Conservation (phyloP, 1,140 invertebrate genomes). For the Chironomus striatipennis region DNA sequence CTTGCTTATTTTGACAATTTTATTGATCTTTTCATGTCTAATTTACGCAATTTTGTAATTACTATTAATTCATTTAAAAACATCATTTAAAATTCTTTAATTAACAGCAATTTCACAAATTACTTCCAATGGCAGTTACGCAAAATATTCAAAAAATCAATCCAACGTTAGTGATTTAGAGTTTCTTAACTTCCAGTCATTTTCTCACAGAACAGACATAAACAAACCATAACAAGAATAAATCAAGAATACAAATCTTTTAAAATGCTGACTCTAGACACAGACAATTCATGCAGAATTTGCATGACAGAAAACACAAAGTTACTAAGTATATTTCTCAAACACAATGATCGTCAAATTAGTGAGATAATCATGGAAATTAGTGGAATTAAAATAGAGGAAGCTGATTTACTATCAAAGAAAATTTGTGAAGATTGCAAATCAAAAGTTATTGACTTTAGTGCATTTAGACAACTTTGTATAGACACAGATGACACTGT, state of each 20-base stretch:
- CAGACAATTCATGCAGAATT: background rate
- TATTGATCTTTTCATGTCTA: background rate
- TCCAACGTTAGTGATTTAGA: background rate
- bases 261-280: background rate
- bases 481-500: background rate
- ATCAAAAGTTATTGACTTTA: background rate
- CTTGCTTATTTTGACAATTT: background rate
- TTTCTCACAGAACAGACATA: background rate
- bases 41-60: background rate
- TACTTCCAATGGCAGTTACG: too few relatives aligned
- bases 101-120: too few relatives aligned
- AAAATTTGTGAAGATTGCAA: conserved; percentile 17
- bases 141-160: background rate
- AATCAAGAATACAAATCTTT: background rate
- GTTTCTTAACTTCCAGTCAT: background rate
- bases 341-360: background rate
- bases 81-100: background rate
- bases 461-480: background rate
- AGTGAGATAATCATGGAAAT: conserved; percentile 16
- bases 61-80: background rate
- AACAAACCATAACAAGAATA: background rate
- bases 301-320: background rate
- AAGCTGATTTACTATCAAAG: background rate
- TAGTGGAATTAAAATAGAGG: conserved; percentile 8
- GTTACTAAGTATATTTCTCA: background rate